These are phyloP conservation scores for Larimichthys crocea DNA, from an alignment of 2,113 vertebrate genomes.

Conservation along the genomic window DNA sequence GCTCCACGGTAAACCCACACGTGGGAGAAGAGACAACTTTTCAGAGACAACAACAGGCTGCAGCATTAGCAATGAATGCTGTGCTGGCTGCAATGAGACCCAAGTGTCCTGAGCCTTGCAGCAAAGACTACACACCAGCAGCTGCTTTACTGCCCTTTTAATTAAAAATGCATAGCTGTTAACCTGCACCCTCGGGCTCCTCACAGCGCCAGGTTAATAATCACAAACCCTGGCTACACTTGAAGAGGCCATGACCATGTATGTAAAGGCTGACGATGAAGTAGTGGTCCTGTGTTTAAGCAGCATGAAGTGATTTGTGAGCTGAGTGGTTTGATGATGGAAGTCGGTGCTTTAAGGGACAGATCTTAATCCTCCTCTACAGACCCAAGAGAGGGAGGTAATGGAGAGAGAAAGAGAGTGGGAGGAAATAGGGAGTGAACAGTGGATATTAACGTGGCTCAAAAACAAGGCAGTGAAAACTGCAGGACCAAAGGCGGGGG, in stretches of 20 bases:
- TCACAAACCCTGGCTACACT: conserved; percentile 44
- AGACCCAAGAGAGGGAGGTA: conserved; percentile 31
- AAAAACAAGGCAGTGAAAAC: conserved; percentile 62
- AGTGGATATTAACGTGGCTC: conserved; percentile 58
- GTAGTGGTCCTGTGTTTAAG: conserved; percentile 47
- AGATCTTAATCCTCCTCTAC: conserved; percentile 66
- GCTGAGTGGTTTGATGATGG: conserved; percentile 45
- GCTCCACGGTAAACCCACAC: not conserved
- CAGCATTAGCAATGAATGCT: conserved; percentile 6
- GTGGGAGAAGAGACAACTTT: not conserved
- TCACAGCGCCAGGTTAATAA: conserved; percentile 56
- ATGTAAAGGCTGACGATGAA: conserved; percentile 44
- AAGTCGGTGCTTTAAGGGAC: conserved; percentile 53
- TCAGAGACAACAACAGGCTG: conserved; percentile 8
- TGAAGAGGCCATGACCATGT: conserved; percentile 38
- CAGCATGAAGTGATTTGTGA: conserved; percentile 64
- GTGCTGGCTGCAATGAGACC: not conserved
- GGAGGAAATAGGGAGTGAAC: conserved; percentile 56
- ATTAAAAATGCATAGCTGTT: conserved; percentile 67
- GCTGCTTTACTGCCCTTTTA: conserved; percentile 66
- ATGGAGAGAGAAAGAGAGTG: conserved; percentile 12
- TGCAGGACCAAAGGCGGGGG: conserved; percentile 34
- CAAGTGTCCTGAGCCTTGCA: conserved; percentile 17
- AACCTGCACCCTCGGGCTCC: conserved; percentile 41
- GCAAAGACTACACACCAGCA: conserved; percentile 39